These are phyloP conservation scores for Pseudochirops corinnae DNA, from an alignment of 2,797 vertebrate genomes.

Conservation along the genomic window DNA sequence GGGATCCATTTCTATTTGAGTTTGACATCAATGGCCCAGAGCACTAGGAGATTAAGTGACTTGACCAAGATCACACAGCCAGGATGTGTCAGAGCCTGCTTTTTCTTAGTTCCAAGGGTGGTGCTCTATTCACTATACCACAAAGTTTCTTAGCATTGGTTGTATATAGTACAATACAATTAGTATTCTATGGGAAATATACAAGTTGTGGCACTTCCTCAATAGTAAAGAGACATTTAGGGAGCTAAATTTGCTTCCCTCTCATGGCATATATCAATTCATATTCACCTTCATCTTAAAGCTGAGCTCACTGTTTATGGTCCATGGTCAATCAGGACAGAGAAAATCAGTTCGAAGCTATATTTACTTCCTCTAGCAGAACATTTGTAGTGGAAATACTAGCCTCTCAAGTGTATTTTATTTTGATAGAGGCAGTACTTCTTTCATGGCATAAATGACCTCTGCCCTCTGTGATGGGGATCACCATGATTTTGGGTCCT, in stretches of 20 bases:
- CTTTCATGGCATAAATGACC: neutral
- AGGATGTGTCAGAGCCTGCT: neutral
- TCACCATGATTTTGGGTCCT: neutral
- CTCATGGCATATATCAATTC: neutral
- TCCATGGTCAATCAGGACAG: neutral
- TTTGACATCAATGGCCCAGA: neutral
- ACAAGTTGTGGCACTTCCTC: neutral
- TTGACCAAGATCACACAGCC: neutral
- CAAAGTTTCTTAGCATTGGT: neutral
- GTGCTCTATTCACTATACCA: neutral
- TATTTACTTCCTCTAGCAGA: neutral
- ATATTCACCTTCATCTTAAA: neutral
- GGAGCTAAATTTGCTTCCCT: neutral
- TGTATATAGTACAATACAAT: neutral
- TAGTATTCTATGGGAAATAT: neutral
- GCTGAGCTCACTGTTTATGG: neutral
- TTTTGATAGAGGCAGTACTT: neutral
- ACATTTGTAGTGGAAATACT: neutral
- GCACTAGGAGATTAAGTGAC: no score
- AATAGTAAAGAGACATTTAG: no score
- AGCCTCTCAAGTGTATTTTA: neutral
- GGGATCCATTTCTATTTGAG: no score
- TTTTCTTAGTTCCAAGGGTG: neutral
- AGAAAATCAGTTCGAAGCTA: neutral
- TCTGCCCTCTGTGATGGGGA: neutral